Evolutionary conservation across 2,797 vertebrate genomes (phyloP).

Genomic region (Astyanax mexicanus): DNA sequence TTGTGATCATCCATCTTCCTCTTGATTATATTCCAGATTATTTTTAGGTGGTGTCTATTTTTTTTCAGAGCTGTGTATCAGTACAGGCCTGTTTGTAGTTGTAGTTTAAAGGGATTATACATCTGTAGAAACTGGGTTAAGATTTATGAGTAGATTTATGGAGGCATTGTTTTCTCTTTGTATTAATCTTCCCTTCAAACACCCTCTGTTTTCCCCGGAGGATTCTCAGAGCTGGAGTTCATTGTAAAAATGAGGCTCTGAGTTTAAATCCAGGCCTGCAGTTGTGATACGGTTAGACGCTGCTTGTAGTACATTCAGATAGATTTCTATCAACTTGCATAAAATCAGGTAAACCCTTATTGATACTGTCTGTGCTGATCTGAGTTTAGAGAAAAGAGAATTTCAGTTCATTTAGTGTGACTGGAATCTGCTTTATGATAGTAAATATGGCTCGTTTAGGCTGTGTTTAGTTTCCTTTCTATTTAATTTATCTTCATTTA

Average conservation of each 20-base stretch:
- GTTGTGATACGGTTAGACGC: neutral
- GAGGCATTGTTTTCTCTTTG: slow-evolving; percentile 10
- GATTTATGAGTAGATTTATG: slow-evolving; percentile 1
- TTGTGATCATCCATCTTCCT: too few species aligned
- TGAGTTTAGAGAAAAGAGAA: neutral
- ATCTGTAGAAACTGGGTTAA: neutral
- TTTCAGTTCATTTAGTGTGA: neutral
- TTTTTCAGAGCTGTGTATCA: too few species aligned
- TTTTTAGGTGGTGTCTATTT: too few species aligned
- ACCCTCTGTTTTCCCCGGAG: neutral
- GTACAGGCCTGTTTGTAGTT: neutral
- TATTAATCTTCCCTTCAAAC: slow-evolving; percentile 8
- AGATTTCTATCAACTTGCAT: neutral
- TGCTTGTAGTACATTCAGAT: neutral
- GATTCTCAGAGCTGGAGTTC: neutral
- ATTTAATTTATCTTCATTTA: neutral
- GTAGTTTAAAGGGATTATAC: neutral
- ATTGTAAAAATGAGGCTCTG: neutral
- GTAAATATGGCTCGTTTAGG: neutral
- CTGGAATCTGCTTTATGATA: neutral
- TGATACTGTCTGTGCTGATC: too few species aligned
- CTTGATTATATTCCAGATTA: too few species aligned
- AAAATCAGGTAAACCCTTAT: neutral
- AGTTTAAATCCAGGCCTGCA: neutral
- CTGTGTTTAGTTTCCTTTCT: neutral